Percentiles rank a stretch among this genome's conserved stretches.
Evolutionary conservation across 1,140 invertebrate species (phyloP).

Genomic region (Trichogramma pretiosum): DNA sequence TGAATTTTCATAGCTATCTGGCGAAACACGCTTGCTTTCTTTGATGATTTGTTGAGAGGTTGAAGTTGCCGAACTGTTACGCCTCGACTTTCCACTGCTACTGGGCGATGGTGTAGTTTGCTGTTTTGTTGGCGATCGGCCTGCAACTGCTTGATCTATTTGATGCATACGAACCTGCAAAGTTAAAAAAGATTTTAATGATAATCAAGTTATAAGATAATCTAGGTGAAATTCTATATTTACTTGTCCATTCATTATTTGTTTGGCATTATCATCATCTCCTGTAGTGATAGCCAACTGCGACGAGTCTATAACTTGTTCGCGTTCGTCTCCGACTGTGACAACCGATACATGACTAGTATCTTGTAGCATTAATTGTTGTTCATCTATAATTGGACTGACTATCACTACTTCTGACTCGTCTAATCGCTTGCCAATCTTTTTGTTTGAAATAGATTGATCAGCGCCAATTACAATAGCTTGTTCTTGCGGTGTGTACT

Average conservation of each 20-base stretch:
- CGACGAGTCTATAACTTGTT: conserved; percentile 61
- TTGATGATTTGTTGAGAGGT: conserved; percentile 2
- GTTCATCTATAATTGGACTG: conserved; percentile 49
- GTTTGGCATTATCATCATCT: conserved; percentile 27
- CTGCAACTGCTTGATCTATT: background rate
- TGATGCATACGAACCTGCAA: background rate
- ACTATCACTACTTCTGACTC: conserved; percentile 74
- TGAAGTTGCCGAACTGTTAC: conserved; percentile 13
- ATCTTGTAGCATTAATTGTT: conserved; percentile 42
- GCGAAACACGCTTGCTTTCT: conserved; percentile 39
- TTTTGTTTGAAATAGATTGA: conserved; percentile 26
- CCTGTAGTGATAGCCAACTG: conserved; percentile 28
- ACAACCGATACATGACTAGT: conserved; percentile 85
- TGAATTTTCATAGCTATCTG: conserved; percentile 38
- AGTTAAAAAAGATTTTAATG: background rate
- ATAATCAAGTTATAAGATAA: too few relatives aligned
- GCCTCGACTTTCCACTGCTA: background rate
- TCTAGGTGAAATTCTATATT: too few relatives aligned
- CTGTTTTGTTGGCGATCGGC: too few relatives aligned
- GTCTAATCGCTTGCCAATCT: conserved; percentile 56
- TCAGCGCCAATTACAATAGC: conserved; percentile 38
- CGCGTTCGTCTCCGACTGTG: conserved; percentile 71
- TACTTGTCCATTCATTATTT: conserved; percentile 34
- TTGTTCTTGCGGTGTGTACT: conserved; percentile 51
- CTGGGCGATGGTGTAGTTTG: too few relatives aligned